Evolutionary conservation across 2,888 invertebrate genomes (phyloP), one percentile per base, ranked within the genome.

Genomic region (Folsomia manolachei): DNA sequence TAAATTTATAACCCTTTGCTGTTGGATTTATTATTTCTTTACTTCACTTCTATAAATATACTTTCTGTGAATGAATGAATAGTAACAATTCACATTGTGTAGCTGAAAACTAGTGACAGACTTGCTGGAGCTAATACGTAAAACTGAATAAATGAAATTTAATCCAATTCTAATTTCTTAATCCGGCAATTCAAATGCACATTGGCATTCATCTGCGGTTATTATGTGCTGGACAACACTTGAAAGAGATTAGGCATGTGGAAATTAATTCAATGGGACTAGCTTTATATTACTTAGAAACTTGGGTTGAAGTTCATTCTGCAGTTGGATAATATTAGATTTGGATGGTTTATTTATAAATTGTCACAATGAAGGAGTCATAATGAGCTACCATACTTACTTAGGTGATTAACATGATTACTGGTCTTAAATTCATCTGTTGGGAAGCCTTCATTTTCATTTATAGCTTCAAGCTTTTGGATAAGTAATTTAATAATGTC

Each of bases 161-260:
- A 19, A 56, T 56, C 56, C 56, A 56, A 56, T 21, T 56, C 56
- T 56, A 56, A 56, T 56, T 56, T 56, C 21, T 21, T 56, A 56
- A 56, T 56, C 56, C 21, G 19, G 18, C 21, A 56, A 56, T 56
- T 56, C 56, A 56, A 56, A 19, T 56, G 56, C 19, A 56, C 21
- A 39, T 39, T 39, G 39, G 4, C 7, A 56, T 56, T 56, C 56
- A 56, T 56, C 18, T 19, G 56, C 21, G 56, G 21, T 56, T 56
- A 39, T 56, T 56, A 56, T 56, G 21, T 56, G 18, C 56, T 18
- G 19, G 18, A 18, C 56, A 56, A 56, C 56, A 56, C 56, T 56
- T 56, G 56, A 19, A 56, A 19, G 56, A 21, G 56, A 56, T 56
- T 56, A n/a, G 21, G 56, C 21, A 21, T 56, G 56, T 18, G 56